phyloP scores from a whole-genome alignment of 2,113 vertebrate species.

The Arizona elegans region DNA sequence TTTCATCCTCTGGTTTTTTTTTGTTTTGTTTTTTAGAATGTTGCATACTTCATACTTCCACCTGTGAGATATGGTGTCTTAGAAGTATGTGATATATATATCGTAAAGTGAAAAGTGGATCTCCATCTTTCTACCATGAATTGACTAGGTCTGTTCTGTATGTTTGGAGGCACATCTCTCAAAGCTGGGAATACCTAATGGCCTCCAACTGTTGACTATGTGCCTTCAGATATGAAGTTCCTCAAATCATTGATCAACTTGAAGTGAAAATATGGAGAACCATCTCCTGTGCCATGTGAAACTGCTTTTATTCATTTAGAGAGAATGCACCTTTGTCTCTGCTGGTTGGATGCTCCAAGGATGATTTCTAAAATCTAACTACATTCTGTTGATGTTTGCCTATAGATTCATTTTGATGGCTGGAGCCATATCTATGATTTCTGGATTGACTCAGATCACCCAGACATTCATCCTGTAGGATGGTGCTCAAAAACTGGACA shows the following conservation, averaged over 20 bases:
- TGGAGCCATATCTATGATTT: conserved; percentile 95
- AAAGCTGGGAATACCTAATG: not conserved
- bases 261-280: not conserved
- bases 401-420: conserved; percentile 92
- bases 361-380: not conserved
- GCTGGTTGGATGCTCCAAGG: conserved; percentile 8
- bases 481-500: conserved; percentile 94
- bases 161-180: not conserved
- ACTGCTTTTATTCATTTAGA: conserved; percentile 5
- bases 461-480: conserved; percentile 90
- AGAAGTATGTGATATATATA: not conserved
- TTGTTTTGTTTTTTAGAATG: not conserved
- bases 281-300: not conserved
- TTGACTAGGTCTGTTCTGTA: not conserved
- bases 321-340: not conserved
- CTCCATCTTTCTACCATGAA: not conserved
- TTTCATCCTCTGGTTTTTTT: not conserved
- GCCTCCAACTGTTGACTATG: not conserved
- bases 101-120: not conserved
- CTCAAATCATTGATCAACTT: not conserved
- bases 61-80: not conserved
- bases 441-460: conserved; percentile 94
- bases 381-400: conserved; percentile 17
- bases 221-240: not conserved
- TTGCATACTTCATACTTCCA: not conserved